These are phyloP conservation scores for Sebastes iracundus DNA, from an alignment of 2,797 vertebrate genomes.

Conservation along the genomic window DNA sequence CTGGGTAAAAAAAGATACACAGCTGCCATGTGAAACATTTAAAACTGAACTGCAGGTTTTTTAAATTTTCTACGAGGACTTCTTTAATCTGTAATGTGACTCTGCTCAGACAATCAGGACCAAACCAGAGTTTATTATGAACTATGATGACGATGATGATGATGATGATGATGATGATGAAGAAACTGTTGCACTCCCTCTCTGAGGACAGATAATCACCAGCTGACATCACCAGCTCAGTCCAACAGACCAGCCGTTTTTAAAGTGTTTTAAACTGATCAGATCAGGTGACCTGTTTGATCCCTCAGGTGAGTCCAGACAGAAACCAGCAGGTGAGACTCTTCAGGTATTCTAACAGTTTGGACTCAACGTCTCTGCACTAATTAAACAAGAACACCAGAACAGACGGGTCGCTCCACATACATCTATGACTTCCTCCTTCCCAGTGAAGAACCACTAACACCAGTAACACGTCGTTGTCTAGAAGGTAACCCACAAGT, in stretches of 20 bases:
- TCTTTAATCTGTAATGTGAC: neutral
- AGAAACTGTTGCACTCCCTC: neutral
- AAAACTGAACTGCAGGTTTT: neutral
- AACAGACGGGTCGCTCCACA: neutral
- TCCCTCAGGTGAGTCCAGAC: constrained; percentile 64
- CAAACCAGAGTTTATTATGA: constrained; percentile 10
- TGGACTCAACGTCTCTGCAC: constrained; percentile 37
- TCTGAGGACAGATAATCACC: constrained; percentile 30
- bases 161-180: constrained; percentile 2
- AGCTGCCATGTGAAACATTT: neutral
- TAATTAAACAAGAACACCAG: neutral
- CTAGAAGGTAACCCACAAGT: too few species aligned
- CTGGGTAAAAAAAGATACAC: neutral
- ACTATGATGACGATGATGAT: neutral
- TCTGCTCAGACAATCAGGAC: constrained; percentile 66
- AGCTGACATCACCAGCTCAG: constrained; percentile 52
- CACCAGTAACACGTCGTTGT: neutral
- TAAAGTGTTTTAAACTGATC: neutral
- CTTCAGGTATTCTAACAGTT: constrained; percentile 33
- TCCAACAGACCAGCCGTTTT: constrained; percentile 45
- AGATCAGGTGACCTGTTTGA: constrained; percentile 49
- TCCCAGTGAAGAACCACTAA: neutral
- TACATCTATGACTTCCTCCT: neutral
- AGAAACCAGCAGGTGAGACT: constrained; percentile 10
- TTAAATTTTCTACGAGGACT: neutral